These are phyloP conservation scores for Nansenia antarctica DNA, from an alignment of 2,113 vertebrate genomes.

Conservation along the genomic window DNA sequence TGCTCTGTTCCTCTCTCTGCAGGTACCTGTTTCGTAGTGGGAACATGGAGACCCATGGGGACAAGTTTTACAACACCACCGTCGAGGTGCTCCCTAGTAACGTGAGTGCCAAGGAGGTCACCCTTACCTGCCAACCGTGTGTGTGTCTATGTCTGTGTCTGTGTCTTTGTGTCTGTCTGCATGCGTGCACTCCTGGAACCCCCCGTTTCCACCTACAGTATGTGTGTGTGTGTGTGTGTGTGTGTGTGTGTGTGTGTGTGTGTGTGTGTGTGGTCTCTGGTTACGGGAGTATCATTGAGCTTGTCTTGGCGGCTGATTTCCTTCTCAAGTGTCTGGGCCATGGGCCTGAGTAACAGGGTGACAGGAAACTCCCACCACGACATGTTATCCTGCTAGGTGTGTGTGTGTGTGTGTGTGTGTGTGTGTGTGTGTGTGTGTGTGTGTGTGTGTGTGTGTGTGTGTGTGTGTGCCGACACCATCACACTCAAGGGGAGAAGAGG, in stretches of 20 bases:
- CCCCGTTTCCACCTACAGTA: too few species aligned
- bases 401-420: background rate
- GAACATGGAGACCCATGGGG: conserved; percentile 74
- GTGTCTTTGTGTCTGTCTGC: background rate
- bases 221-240: conserved; percentile 8
- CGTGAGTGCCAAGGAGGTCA: conserved; percentile 69
- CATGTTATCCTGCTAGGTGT: conserved; percentile 28
- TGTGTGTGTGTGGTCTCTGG: background rate
- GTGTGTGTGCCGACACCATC: background rate
- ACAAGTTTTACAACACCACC: conserved; percentile 81
- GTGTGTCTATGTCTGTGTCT: background rate
- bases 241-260: conserved; percentile 14
- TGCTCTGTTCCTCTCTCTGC: background rate
- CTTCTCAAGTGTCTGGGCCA: conserved; percentile 35
- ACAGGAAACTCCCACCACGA: conserved; percentile 19
- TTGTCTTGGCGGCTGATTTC: conserved; percentile 13
- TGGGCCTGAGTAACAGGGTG: conserved; percentile 3
- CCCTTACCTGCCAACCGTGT: background rate
- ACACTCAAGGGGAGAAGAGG: background rate
- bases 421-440: background rate
- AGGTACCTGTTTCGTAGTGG: conserved; percentile 86
- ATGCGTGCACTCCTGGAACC: background rate
- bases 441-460: background rate
- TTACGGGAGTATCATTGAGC: background rate
- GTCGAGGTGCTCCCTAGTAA: conserved; percentile 79